Evolutionary conservation across 2,888 invertebrate species (phyloP), one percentile per base, ranked within the genome.

Genomic region (Endotricha flammealis): DNA sequence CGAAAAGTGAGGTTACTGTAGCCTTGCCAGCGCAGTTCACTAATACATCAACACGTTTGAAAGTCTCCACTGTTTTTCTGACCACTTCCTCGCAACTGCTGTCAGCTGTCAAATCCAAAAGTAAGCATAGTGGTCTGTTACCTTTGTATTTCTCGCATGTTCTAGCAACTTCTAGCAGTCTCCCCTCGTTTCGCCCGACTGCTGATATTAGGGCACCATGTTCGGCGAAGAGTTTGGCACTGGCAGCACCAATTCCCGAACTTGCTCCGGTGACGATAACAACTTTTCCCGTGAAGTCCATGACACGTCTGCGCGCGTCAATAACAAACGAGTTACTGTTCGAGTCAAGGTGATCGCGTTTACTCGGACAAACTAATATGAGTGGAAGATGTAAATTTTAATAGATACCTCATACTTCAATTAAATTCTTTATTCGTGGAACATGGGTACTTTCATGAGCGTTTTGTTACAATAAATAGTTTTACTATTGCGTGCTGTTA

Each of bases 191-290:
- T 33, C 73, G 53, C n/a, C 76, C 77, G 5, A 76, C 64, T 3
- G 73, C 48, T 1, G 69, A 53, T 2, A 77, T 43, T 1, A 50
- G 44, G 1, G 72, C 73, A 7, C 73, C 74, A 2, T 69, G 50
- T 6, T 48, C 43, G 3, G 77, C 67, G 53, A 77, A 70, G 12
- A 66, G 48, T 41, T 66, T 71, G 3, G 76, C 77, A 1, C 72
- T 62, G 0, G 73, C 68, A 1, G 77, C 77, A 2, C 77, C 77
- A 5, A 75, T 78, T 0, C 77, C 77, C 8, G 75, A 75, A 47
- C 76, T 77, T 3, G 71, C 67, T 1, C 77, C 76, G 8, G 76
- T 77, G 4, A 77, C 63, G 17, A 78, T 63, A 6, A 63, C 70
- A 3, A 70, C 65, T 57, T 72, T 73, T 8, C 68, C 66, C 16